A percentile compares a stretch with the other conserved stretches of the same genome.
Evolutionary conservation across 2,888 invertebrate species (phyloP).

Genomic region (Therioaphis trifolii): DNA sequence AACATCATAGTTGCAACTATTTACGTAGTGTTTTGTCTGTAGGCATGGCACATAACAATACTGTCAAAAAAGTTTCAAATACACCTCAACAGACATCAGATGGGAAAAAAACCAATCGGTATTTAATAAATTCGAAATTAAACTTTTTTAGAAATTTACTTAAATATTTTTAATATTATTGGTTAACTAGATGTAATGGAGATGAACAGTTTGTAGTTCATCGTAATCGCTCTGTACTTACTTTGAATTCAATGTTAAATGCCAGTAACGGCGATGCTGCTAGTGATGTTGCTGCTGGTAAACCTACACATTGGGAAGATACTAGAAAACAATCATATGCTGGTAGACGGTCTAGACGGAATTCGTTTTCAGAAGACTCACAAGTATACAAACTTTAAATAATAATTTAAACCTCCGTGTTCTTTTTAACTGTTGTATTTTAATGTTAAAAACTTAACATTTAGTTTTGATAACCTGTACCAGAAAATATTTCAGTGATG

Average conservation of each 20-base stretch:
- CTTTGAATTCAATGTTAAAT: constrained; percentile 75
- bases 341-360: constrained; percentile 84
- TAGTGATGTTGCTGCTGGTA: constrained; percentile 78
- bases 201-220: constrained; percentile 85
- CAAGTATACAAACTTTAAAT: constrained; percentile 68
- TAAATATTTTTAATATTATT: not conserved
- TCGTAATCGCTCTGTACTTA: constrained; percentile 82
- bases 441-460: no score
- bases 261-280: constrained; percentile 66
- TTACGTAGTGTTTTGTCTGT: constrained; percentile 64
- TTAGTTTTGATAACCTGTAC: no score
- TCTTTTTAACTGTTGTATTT: no score
- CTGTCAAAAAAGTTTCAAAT: constrained; percentile 49
- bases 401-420: not conserved
- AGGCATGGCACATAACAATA: constrained; percentile 49
- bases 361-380: constrained; percentile 87
- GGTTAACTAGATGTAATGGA: constrained; percentile 67
- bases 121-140: not conserved
- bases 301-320: constrained; percentile 87
- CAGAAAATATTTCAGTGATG: no score
- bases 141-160: not conserved
- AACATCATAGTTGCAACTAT: constrained; percentile 61
- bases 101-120: constrained; percentile 41
- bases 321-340: constrained; percentile 79
- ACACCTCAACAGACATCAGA: not conserved